Base-by-base conservation (phyloP, 2,888 invertebrate genomes). In the Drosophila anomalata region DNA sequence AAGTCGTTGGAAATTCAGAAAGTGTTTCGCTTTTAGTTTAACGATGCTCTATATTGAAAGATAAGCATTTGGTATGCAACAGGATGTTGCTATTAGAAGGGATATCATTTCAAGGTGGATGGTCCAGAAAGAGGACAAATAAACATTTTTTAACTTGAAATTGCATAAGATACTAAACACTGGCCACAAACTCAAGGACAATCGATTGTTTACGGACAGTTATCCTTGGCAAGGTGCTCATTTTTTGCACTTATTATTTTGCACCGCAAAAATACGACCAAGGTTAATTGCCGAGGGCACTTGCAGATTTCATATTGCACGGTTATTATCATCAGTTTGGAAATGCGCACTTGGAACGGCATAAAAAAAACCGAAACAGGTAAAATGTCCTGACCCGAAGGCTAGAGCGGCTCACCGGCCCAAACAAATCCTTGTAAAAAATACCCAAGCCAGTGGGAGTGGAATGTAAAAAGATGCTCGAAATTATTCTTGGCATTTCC, bases 1-100 rank as follows among this genome's bases (percentile, higher is more conserved):
- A 87, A 85, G 77, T 87, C 75, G 79, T 79, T 85, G 77, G 67
- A 82, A 79, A 87, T 87, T 85, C 83, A 69, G 69, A 68, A 65
- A 77, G 51, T 78, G 83, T 85, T 78, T 71, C 69, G 75, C 69
- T 59, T 78, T 85, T 73, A 78, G 79, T 61, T 81, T 84, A 86
- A 82, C 84, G 87, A 52, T 52, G 73, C 63, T 73, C 70, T 69
- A 77, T 78, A 86, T 83, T 78, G 78, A 75, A 74, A 84, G 84
- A 84, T 83, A 86, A 83, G 66, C 69, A 83, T 83, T 83, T 71
- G 54, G 74, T 77, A 78, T 67, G 78, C 82, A 82, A 86, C 82
- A 83, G 82, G 82, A 83, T 75, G 42, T 61, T 41, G 75, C 36
- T 62, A 59, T 62, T 52, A 56, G 60, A 51, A 68, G 39, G 41